These are phyloP conservation scores for Anniella stebbinsi DNA, from an alignment of 2,797 vertebrate species.

Conservation along the genomic window DNA sequence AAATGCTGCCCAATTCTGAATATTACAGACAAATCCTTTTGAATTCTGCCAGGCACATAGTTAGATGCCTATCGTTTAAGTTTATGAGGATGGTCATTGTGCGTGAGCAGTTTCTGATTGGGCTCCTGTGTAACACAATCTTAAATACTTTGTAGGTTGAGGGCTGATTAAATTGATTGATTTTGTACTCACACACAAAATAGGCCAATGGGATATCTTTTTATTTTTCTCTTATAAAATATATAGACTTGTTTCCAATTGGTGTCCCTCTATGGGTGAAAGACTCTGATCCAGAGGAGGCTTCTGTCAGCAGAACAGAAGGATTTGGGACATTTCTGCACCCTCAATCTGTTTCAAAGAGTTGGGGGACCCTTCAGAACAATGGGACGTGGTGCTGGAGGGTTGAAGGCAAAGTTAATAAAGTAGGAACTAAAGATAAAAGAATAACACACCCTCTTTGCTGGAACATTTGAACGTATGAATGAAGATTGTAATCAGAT, in stretches of 20 bases:
- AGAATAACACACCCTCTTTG: background rate
- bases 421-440: background rate
- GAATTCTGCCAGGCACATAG: background rate
- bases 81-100: background rate
- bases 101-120: background rate
- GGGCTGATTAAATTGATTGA: background rate
- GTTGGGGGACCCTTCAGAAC: background rate
- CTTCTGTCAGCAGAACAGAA: background rate
- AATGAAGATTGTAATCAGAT: background rate
- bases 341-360: too few relatives aligned
- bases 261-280: background rate
- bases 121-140: background rate
- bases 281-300: background rate
- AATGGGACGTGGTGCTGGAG: background rate
- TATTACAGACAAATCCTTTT: background rate
- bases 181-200: background rate
- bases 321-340: background rate
- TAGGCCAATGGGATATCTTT: background rate
- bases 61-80: background rate
- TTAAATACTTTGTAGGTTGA: background rate
- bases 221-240: background rate
- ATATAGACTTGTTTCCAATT: background rate
- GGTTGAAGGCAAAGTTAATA: background rate
- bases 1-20: slow-evolving; percentile 8
- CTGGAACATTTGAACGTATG: background rate